Conservation (phyloP, 2,113 vertebrate genomes). For the Bufo bufo region DNA sequence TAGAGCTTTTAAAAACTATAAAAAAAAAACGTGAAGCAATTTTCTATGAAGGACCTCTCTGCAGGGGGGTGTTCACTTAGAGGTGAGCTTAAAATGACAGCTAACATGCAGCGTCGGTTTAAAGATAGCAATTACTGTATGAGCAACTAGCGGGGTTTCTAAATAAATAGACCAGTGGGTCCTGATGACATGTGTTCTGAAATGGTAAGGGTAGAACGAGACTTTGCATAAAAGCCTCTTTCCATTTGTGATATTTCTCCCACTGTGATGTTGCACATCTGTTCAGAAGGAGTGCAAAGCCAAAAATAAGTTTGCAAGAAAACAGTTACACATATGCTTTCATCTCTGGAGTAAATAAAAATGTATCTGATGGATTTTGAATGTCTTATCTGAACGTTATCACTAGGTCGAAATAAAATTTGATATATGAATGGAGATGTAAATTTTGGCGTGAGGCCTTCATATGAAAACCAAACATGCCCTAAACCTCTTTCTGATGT, state of each 20-base stretch:
- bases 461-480: not conserved
- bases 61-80: conserved; percentile 52
- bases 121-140: conserved; percentile 58
- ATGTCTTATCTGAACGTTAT: not conserved
- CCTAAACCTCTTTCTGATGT: not conserved
- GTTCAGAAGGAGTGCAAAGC: conserved; percentile 13
- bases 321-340: not conserved
- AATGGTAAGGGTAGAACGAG: conserved; percentile 15
- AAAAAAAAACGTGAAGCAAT: conserved; percentile 31
- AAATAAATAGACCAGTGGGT: conserved; percentile 47
- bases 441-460: not conserved
- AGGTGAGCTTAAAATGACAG: conserved; percentile 54
- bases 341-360: not conserved
- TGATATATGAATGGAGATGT: not conserved
- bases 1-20: conserved; percentile 8
- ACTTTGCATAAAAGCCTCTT: conserved; percentile 51
- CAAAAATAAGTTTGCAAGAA: conserved; percentile 32
- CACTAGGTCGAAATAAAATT: not conserved
- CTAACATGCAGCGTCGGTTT: conserved; percentile 41
- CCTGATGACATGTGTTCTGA: conserved; percentile 11
- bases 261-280: conserved; percentile 16
- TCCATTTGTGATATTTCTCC: conserved; percentile 12
- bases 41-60: conserved; percentile 51
- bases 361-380: not conserved
- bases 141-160: conserved; percentile 47